Percentiles rank a stretch among this genome's conserved stretches.
phyloP scores from a whole-genome alignment of 2,888 invertebrate species.

The Thera britannica region DNA sequence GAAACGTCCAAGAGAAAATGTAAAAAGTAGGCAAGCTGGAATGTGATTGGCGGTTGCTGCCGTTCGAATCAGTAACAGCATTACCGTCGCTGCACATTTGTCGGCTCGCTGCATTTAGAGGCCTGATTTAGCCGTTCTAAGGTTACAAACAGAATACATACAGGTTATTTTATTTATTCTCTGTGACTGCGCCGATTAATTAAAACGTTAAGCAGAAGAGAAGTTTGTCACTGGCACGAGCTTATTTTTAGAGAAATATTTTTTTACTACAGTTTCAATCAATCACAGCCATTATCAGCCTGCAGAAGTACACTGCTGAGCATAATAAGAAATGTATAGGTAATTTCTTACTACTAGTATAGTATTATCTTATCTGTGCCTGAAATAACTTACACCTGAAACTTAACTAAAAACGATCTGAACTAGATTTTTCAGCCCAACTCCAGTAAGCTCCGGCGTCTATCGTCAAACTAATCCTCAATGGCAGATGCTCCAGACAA shows the following conservation, averaged over 20 bases:
- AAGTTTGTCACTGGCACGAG: neutral
- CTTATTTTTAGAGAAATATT: neutral
- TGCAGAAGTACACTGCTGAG: too few relatives aligned
- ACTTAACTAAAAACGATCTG: neutral
- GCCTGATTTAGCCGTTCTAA: neutral
- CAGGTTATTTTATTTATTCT: too few relatives aligned
- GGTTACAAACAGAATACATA: too few relatives aligned
- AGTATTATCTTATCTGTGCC: too few relatives aligned
- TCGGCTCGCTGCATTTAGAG: neutral
- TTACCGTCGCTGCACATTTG: neutral
- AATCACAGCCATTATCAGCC: too few relatives aligned
- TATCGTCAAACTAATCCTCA: neutral
- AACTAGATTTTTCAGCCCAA: neutral
- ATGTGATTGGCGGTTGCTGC: neutral
- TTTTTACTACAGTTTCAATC: neutral
- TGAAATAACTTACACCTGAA: too few relatives aligned
- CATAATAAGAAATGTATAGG: too few relatives aligned
- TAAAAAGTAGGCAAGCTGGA: neutral
- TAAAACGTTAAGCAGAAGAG: neutral
- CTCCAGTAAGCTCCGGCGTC: neutral
- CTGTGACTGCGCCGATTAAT: too few relatives aligned
- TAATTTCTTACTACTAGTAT: too few relatives aligned
- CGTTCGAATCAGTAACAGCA: neutral
- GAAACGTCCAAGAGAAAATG: neutral
- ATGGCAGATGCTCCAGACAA: constrained; percentile 10